Percentiles rank a stretch among this genome's conserved stretches.
phyloP scores from a whole-genome alignment of 2,113 vertebrate species.

The Leucosticte australis region DNA sequence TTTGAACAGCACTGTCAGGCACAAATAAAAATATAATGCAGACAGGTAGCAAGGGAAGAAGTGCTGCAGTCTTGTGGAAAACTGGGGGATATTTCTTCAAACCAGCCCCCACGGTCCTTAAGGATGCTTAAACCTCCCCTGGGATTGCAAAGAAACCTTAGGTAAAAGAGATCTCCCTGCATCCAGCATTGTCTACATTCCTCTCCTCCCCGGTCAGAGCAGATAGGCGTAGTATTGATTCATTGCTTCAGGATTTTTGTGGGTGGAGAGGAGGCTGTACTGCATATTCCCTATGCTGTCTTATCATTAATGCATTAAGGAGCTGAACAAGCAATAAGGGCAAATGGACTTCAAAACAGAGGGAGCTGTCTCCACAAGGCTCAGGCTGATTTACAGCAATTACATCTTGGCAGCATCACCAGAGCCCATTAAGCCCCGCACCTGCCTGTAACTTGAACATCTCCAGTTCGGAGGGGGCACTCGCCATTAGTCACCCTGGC shows the following conservation, averaged over 20 bases:
- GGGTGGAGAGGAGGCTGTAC: background rate
- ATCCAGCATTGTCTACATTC: background rate
- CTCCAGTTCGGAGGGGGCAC: background rate
- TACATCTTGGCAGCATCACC: constrained; percentile 38
- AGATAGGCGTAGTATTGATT: constrained; percentile 65
- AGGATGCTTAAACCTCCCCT: background rate
- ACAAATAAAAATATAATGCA: background rate
- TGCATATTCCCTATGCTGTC: constrained; percentile 52
- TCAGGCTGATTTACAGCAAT: constrained; percentile 58
- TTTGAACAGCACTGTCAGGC: background rate
- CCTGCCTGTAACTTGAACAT: constrained; percentile 35
- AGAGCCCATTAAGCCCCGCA: background rate
- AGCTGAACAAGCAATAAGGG: constrained; percentile 75
- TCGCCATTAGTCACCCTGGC: background rate
- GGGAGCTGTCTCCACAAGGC: constrained; percentile 38
- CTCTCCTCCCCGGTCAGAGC: background rate
- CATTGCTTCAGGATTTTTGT: background rate
- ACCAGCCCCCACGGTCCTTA: background rate
- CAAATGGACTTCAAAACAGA: constrained; percentile 72
- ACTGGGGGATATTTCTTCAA: background rate
- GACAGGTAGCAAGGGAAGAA: background rate
- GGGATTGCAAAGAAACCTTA: background rate
- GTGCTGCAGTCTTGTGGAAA: background rate
- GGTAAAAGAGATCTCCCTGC: background rate
- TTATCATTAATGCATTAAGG: constrained; percentile 76